Base-by-base conservation (phyloP, 23 tunicate genomes). In the Diplosoma virens region DNA sequence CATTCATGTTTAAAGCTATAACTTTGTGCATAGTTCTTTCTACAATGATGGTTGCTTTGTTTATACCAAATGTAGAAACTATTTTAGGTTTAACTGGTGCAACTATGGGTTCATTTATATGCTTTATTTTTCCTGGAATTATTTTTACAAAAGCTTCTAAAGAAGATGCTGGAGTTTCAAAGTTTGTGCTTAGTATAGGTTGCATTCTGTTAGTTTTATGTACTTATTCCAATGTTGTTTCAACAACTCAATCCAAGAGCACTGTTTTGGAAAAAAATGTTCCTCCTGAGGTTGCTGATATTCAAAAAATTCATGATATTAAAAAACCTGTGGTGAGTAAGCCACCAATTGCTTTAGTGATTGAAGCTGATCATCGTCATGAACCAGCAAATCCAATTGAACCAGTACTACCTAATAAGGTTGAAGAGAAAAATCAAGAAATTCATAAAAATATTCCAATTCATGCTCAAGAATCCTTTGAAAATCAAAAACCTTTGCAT, bases 71-170 rank as follows among this genome's bases (percentile, higher is more conserved):
- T 83, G 97, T 92, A 24, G 97, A 92, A 35, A 87, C 95, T 25
- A 87, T 94, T 24, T 79, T 94, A 16, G 95, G 90, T 9, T 67
- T 94, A 53, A 94, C 94, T 59, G 99, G 99, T 14, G 99, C 99
- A 17, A 83, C 94, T 16, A 94, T 94, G 99, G 99, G 99, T 25
- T 94, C 99, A 9, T 90, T 94, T 72, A 88, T 94, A 32, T 88
- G 95, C 46, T 87, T 82, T 47, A 87, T 94, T 16, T 87, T 93
- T 52, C 97, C 97, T 27, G 92, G 81, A 14, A 72, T 92, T 30
- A 92, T 92, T 41, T 92, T 46, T 37, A 70, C 78, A 2, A 92
- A 92, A 85, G 91, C 97, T 28, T 58, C 55, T 28, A 85, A 82
- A 67, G 84, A 35, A 30, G 71, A 83, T 30, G 58, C 65, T 0